Base-by-base conservation (phyloP, 2,113 vertebrate species). In the Centrocercus urophasianus region DNA sequence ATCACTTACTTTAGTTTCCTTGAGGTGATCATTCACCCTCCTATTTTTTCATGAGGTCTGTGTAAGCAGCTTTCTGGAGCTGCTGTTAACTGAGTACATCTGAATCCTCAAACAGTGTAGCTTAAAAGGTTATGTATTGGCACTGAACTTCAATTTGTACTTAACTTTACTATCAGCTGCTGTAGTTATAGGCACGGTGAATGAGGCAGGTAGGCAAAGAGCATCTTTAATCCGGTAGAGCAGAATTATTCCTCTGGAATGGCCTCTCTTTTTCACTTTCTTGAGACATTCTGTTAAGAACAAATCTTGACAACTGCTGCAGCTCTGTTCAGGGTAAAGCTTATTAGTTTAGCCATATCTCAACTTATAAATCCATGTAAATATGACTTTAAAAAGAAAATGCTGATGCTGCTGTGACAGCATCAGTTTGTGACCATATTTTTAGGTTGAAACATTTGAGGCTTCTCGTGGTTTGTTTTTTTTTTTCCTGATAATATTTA, bases 291-390 rank as follows among this genome's bases (percentile, higher is more conserved):
- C 42, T 56, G 54, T 84, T 91, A 52, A 0, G 5, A 77, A 87
- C 60, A 63, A 65, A 50, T 83, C 84, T 80, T 85, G 91, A 85
- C 89, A 87, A 85, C 57, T 64, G 75, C 91, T 77, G 69, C 42
- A 64, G 50, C 64, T 83, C 60, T 4, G 0, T 66, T 89, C 71
- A 71, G 71, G 34, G 34, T 82, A 94, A 90, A 91, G 89, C 66
- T 92, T 73, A 91, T 95, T 93, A 84, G 80, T 95, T 93, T 94
- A 96, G 85, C 83, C 63, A 85, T 63, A 66, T 79, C 69, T 92
- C 75, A 88, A 57, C 36, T 89, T 96, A 48, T 11, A 96, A 96
- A 93, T 88, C 83, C 59, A 48, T 72, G 19, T 86, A 71, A 66
- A 86, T 82, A 90, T 61, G 61, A 88, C 67, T 65, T 93, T 60